phyloP scores from a whole-genome alignment of 2,113 vertebrate genomes.

The Myotis davidii region DNA sequence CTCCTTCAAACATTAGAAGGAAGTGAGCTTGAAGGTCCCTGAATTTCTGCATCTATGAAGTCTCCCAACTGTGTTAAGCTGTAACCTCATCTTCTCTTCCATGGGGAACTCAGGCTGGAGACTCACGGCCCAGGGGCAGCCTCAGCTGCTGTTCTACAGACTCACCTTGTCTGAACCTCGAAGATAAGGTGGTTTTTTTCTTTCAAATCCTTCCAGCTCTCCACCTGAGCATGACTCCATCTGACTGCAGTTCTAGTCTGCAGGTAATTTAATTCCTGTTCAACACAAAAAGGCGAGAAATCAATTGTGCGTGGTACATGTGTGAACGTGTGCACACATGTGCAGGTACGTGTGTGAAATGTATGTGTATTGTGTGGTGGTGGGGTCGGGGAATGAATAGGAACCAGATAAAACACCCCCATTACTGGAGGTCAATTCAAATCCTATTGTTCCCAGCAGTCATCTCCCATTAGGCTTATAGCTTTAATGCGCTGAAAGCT shows the following conservation, averaged over 20 bases:
- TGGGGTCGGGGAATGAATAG: background rate
- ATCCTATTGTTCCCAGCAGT: background rate
- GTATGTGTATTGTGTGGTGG: background rate
- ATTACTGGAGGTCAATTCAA: background rate
- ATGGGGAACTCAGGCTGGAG: constrained; percentile 14
- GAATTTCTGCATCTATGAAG: background rate
- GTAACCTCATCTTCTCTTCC: background rate
- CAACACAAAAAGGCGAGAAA: constrained; percentile 83
- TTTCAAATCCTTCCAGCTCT: constrained; percentile 79
- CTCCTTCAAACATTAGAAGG: background rate
- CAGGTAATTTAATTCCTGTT: constrained; percentile 84
- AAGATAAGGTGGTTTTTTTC: constrained; percentile 83
- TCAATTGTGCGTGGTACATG: constrained; percentile 59
- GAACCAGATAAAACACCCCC: background rate
- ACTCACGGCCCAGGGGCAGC: constrained; percentile 57
- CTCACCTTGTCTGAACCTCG: constrained; percentile 80
- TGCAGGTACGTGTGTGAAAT: background rate
- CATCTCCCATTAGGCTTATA: background rate
- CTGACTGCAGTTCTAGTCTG: constrained; percentile 77
- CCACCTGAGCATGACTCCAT: constrained; percentile 77
- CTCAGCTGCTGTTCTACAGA: constrained; percentile 69
- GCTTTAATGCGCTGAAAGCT: background rate
- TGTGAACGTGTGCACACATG: background rate
- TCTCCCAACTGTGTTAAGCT: background rate
- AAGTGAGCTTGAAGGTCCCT: background rate